Conservation (phyloP, 2,113 vertebrate genomes). For the Suricata suricatta region DNA sequence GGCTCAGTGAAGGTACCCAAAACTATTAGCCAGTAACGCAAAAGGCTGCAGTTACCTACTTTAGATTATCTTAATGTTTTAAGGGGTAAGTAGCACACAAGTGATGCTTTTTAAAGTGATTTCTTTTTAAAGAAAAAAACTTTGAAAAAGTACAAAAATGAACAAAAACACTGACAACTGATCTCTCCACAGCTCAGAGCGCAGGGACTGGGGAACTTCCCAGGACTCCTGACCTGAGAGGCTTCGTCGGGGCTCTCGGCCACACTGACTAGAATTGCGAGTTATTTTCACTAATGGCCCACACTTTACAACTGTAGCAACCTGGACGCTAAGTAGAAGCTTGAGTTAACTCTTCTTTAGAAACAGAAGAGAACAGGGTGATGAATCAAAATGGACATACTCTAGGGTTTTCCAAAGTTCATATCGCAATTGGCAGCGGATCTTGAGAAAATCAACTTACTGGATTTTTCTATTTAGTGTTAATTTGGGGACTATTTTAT, state of each 20-base stretch:
- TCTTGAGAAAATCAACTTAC: slow-evolving; percentile 12
- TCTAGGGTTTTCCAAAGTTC: slow-evolving; percentile 49
- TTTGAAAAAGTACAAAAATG: background rate
- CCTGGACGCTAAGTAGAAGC: slow-evolving; percentile 45
- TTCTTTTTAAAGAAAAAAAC: background rate
- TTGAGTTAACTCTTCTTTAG: background rate
- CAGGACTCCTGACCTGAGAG: background rate
- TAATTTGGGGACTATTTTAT: background rate
- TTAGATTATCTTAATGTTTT: background rate
- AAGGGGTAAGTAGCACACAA: background rate
- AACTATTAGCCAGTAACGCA: background rate
- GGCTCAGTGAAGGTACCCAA: background rate
- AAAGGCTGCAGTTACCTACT: background rate
- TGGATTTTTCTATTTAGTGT: background rate
- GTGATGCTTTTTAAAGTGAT: too few relatives aligned
- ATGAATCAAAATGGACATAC: slow-evolving; percentile 7
- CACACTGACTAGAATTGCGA: background rate
- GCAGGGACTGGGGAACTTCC: background rate
- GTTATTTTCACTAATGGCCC: background rate
- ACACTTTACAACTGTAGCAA: slow-evolving; percentile 41
- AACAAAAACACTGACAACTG: background rate
- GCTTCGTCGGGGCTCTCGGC: background rate
- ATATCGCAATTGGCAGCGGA: background rate
- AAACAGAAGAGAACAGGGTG: slow-evolving; percentile 13
- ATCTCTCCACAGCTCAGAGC: background rate